Evolutionary conservation across 2,888 invertebrate species (phyloP).

Genomic region (Plagodis dolabraria): DNA sequence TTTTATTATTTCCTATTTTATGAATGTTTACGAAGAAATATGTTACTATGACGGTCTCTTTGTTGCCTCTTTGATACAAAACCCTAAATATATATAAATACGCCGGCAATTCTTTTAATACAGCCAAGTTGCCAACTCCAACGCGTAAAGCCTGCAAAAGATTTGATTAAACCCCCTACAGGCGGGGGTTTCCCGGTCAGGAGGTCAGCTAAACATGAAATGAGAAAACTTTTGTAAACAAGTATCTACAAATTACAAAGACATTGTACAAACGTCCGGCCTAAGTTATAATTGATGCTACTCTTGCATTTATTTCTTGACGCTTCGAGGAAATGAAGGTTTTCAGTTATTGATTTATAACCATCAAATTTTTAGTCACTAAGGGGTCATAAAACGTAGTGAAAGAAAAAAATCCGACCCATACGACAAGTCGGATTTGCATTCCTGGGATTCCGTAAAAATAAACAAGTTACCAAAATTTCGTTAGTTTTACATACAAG

Average conservation of each 20-base stretch:
- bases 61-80: not conserved
- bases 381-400: too few species aligned
- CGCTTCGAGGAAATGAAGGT: constrained; percentile 14
- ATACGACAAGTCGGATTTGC: too few species aligned
- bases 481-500: too few species aligned
- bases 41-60: not conserved
- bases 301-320: constrained; percentile 17
- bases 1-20: too few species aligned
- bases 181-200: not conserved
- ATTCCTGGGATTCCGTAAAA: too few species aligned
- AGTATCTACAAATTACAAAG: constrained; percentile 21
- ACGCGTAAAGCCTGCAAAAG: constrained; percentile 16
- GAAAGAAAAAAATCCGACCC: too few species aligned
- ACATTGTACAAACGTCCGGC: constrained; percentile 13
- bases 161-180: constrained; percentile 14
- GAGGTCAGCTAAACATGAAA: constrained; percentile 17
- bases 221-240: constrained; percentile 25
- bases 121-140: constrained; percentile 6
- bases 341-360: too few species aligned
- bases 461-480: too few species aligned
- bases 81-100: too few species aligned
- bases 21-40: too few species aligned
- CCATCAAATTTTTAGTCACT: too few species aligned
- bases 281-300: constrained; percentile 25
- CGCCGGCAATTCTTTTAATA: constrained; percentile 6